These are phyloP conservation scores for Pollenia amentaria DNA, from an alignment of 2,888 invertebrate genomes.

Conservation along the genomic window DNA sequence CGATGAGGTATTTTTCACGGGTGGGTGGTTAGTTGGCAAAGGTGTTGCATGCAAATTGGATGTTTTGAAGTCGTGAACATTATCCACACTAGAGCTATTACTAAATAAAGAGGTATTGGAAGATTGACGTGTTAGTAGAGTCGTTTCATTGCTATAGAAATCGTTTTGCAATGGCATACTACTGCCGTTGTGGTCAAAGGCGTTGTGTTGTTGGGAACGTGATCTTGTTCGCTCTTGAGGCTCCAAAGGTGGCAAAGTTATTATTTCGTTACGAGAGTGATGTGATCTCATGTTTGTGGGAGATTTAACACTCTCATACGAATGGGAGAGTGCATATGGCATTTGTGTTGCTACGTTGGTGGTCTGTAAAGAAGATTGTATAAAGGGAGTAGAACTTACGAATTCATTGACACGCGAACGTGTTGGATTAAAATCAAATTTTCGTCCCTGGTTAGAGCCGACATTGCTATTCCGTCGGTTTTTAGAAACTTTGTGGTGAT, in stretches of 20 bases:
- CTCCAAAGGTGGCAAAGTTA: conserved; percentile 68
- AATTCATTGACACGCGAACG: conserved; percentile 76
- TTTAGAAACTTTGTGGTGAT: not conserved
- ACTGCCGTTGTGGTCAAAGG: conserved; percentile 71
- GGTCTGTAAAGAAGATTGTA: conserved; percentile 38
- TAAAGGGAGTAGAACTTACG: conserved; percentile 56
- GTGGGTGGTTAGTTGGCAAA: conserved; percentile 29
- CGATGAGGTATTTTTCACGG: conserved; percentile 73
- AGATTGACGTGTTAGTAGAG: conserved; percentile 60
- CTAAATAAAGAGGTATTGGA: conserved; percentile 67
- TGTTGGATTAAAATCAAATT: conserved; percentile 80
- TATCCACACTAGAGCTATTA: conserved; percentile 38
- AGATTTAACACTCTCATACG: conserved; percentile 66
- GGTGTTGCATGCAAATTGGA: conserved; percentile 28
- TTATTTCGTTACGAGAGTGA: conserved; percentile 58
- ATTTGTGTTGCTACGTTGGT: conserved; percentile 35
- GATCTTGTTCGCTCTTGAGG: conserved; percentile 56
- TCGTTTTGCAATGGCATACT: conserved; percentile 67
- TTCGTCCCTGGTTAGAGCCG: conserved; percentile 69
- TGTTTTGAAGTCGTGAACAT: conserved; percentile 22
- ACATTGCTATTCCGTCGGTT: conserved; percentile 40
- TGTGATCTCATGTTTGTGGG: conserved; percentile 71
- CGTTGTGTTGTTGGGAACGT: conserved; percentile 44
- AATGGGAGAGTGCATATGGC: conserved; percentile 57
- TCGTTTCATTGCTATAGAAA: not conserved